These are phyloP conservation scores for Drosophila buzzatii DNA, from an alignment of 2,888 invertebrate genomes.

Conservation along the genomic window DNA sequence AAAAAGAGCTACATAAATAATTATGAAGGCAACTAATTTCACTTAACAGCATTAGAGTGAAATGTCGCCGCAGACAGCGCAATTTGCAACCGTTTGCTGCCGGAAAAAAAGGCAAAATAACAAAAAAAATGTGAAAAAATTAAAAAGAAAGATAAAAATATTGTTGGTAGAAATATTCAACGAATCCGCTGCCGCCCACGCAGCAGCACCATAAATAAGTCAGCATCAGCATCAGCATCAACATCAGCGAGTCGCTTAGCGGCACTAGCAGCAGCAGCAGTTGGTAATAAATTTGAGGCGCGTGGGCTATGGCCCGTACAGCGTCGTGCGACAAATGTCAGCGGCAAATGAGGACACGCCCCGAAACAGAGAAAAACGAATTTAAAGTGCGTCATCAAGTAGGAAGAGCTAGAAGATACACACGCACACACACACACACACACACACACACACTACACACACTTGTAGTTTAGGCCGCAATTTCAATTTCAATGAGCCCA, in stretches of 20 bases:
- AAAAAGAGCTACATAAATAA: conserved; percentile 41
- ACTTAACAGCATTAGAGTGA: conserved; percentile 33
- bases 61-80: conserved; percentile 28
- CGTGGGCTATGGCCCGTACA: conserved; percentile 60
- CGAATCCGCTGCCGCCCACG: conserved; percentile 63
- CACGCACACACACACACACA: not conserved
- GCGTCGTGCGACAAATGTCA: conserved; percentile 72
- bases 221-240: conserved; percentile 49
- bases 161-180: conserved; percentile 11
- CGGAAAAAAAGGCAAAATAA: conserved; percentile 47
- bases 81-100: conserved; percentile 81
- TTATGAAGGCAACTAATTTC: conserved; percentile 66
- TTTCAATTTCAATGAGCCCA: conserved; percentile 30
- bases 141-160: conserved; percentile 9
- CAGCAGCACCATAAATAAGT: conserved; percentile 59
- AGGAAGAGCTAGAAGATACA: conserved; percentile 2
- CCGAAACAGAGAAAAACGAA: conserved; percentile 7
- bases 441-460: not conserved
- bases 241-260: conserved; percentile 47
- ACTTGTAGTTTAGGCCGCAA: conserved; percentile 28
- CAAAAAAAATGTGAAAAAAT: conserved; percentile 16
- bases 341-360: conserved; percentile 66
- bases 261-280: conserved; percentile 38
- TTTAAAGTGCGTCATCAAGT: conserved; percentile 46
- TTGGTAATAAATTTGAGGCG: conserved; percentile 73